Percentiles rank a stretch among this genome's conserved stretches.
Evolutionary conservation across 2,113 vertebrate species (phyloP).

Genomic region (Ceuthmochares aereus): DNA sequence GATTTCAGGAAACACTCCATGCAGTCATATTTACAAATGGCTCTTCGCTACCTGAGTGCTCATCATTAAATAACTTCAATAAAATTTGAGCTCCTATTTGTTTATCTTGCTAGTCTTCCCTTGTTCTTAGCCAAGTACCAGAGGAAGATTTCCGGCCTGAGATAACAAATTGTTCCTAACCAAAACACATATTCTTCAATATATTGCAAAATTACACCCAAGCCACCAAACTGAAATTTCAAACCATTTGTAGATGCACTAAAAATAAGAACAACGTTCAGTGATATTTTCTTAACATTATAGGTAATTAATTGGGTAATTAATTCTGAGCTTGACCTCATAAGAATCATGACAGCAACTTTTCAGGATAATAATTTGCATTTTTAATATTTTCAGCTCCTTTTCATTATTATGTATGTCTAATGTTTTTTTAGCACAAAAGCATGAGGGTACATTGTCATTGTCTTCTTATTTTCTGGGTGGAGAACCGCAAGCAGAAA

Average conservation of each 20-base stretch:
- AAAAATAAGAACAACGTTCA: not conserved
- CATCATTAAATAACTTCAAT: not conserved
- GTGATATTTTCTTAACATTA: not conserved
- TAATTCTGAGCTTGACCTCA: not conserved
- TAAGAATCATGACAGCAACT: not conserved
- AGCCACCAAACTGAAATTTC: not conserved
- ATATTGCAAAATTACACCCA: not conserved
- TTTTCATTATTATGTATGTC: not conserved
- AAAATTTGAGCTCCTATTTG: not conserved
- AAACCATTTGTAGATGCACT: not conserved
- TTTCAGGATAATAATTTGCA: not conserved
- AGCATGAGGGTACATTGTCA: not conserved
- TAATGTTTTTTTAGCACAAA: not conserved
- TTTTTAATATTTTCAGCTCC: not conserved
- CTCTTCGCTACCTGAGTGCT: not conserved
- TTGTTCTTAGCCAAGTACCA: not conserved
- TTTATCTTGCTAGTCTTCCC: not conserved
- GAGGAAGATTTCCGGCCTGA: not conserved
- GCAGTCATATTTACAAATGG: not conserved
- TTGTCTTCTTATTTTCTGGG: not conserved
- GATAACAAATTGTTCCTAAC: not conserved
- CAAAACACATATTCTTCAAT: not conserved
- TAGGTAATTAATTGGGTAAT: not conserved
- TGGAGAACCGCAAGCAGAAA: constrained; percentile 28
- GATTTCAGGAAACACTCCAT: not conserved